These are phyloP conservation scores for Nebria ingens DNA, from an alignment of 1,140 invertebrate species.

Conservation along the genomic window DNA sequence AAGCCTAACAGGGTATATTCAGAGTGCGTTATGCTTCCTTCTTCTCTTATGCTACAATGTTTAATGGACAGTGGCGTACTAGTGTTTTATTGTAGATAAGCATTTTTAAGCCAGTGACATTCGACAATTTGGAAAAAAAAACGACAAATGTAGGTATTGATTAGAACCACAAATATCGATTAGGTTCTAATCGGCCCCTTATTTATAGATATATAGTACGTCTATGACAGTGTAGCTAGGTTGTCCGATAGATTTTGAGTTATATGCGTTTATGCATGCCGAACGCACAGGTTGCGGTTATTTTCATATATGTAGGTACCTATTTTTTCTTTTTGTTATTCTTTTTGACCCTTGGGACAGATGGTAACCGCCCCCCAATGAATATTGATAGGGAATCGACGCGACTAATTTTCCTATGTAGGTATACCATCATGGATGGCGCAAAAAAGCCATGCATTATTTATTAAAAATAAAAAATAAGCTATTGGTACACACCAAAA, in stretches of 20 bases:
- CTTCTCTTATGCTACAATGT: neutral
- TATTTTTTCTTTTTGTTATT: too few species aligned
- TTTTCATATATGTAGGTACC: too few species aligned
- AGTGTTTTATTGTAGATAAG: neutral
- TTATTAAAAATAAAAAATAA: constrained; percentile 18
- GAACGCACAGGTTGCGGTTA: neutral
- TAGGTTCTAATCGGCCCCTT: neutral
- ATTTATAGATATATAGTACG: too few species aligned
- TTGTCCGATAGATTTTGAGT: neutral
- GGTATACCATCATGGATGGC: constrained; percentile 2
- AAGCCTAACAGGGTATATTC: neutral
- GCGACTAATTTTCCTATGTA: constrained; percentile 19
- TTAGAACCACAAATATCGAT: neutral
- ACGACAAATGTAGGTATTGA: neutral
- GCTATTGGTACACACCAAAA: too few species aligned
- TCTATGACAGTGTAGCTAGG: too few species aligned
- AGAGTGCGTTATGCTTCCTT: constrained; percentile 6
- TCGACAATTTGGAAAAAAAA: neutral
- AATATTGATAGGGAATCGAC: constrained; percentile 29
- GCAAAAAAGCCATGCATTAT: constrained; percentile 23
- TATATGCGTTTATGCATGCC: neutral
- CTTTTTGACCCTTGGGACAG: constrained; percentile 18
- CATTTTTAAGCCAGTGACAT: neutral
- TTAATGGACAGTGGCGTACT: neutral
- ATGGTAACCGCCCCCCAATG: constrained; percentile 27